phyloP scores from a whole-genome alignment of 2,797 vertebrate species.

The Sebastolobus altivelis region DNA sequence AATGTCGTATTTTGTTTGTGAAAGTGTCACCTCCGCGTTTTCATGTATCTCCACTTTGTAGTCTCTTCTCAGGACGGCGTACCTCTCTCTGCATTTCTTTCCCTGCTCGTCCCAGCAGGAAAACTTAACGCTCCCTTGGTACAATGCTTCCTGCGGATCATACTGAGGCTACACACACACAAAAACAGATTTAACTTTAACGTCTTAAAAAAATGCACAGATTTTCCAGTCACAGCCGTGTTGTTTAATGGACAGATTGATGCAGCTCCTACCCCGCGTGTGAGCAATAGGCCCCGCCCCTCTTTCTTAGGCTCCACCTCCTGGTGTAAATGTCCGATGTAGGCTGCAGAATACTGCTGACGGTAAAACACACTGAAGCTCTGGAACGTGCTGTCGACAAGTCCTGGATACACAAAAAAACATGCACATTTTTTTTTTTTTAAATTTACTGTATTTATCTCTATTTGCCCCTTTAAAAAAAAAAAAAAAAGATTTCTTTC shows the following conservation, averaged over 20 bases:
- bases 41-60: conserved; percentile 90
- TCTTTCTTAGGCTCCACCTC: conserved; percentile 90
- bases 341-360: conserved; percentile 88
- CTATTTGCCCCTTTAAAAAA: neutral
- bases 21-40: conserved; percentile 86
- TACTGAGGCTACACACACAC: conserved; percentile 46
- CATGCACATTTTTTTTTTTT: neutral
- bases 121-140: conserved; percentile 83
- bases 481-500: neutral
- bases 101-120: conserved; percentile 87
- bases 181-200: conserved; percentile 3
- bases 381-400: conserved; percentile 87
- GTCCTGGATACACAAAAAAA: conserved; percentile 78
- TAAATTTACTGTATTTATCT: neutral
- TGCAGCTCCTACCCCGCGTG: conserved; percentile 85
- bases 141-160: conserved; percentile 79
- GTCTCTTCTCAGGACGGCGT: conserved; percentile 84
- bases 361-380: conserved; percentile 91
- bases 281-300: conserved; percentile 84
- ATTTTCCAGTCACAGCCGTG: too few species aligned
- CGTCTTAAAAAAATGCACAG: too few species aligned
- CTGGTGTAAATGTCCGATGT: conserved; percentile 87
- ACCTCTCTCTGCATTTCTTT: conserved; percentile 91
- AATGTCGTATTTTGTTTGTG: neutral
- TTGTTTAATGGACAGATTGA: neutral